Evolutionary conservation across 2,888 invertebrate genomes (phyloP).

Genomic region (Pseudanteris insignis): DNA sequence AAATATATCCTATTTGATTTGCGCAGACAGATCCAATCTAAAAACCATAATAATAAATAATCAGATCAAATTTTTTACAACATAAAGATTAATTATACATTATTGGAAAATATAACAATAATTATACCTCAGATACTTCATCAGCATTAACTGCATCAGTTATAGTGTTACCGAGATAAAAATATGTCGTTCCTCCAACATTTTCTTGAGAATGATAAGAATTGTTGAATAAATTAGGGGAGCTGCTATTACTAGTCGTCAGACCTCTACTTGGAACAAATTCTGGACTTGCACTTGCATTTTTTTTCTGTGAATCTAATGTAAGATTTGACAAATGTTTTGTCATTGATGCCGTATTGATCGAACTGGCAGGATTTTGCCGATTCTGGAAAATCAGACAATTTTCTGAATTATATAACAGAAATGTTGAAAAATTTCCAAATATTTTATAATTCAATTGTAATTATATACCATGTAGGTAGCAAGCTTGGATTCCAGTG

Average conservation of each 20-base stretch:
- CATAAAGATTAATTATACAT: neutral
- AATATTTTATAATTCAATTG: no score
- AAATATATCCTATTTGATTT: conserved; percentile 68
- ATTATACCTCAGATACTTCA: conserved; percentile 48
- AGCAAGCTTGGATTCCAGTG: conserved; percentile 85
- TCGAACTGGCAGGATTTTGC: conserved; percentile 56
- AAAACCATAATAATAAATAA: neutral
- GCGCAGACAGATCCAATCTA: conserved; percentile 54
- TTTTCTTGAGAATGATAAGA: conserved; percentile 76
- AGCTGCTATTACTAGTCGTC: conserved; percentile 61
- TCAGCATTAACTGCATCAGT: conserved; percentile 55
- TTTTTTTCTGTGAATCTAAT: conserved; percentile 62
- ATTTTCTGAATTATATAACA: no score
- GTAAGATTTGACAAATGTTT: conserved; percentile 64
- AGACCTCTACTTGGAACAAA: conserved; percentile 61
- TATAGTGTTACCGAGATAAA: conserved; percentile 75
- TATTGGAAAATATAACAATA: conserved; percentile 1
- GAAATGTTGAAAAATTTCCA: no score
- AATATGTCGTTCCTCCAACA: conserved; percentile 95
- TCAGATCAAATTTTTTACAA: no score
- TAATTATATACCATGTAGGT: conserved; percentile 78
- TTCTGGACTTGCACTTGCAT: conserved; percentile 56
- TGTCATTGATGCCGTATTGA: conserved; percentile 58
- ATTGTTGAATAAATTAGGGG: conserved; percentile 63
- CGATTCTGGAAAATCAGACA: conserved; percentile 62